phyloP scores from a whole-genome alignment of 2,113 vertebrate genomes.

The Dermatemys mawii region DNA sequence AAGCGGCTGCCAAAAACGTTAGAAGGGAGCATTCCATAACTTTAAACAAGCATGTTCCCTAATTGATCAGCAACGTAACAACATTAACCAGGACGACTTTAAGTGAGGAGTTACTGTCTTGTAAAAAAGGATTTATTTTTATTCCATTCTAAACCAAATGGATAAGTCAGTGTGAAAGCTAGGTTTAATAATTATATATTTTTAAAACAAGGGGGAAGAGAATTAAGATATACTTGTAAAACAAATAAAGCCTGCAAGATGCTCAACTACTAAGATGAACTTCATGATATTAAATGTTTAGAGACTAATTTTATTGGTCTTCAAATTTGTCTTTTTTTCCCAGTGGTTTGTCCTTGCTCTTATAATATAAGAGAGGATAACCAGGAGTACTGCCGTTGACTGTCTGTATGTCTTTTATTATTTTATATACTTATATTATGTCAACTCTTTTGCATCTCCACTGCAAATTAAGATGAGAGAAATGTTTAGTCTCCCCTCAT shows the following conservation, averaged over 20 bases:
- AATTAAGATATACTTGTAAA: neutral
- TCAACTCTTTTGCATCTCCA: conserved; percentile 8
- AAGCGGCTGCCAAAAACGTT: no score
- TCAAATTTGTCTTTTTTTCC: neutral
- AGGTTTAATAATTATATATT: neutral
- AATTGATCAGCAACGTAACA: no score
- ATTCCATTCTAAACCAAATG: neutral
- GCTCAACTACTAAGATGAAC: neutral
- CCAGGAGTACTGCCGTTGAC: neutral
- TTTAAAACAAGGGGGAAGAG: neutral
- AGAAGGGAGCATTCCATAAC: no score
- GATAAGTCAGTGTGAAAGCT: neutral
- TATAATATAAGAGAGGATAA: neutral
- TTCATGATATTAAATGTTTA: neutral
- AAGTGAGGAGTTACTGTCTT: no score
- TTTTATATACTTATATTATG: neutral
- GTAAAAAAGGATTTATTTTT: neutral
- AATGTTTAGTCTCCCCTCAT: neutral
- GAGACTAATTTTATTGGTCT: neutral
- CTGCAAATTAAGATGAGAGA: neutral
- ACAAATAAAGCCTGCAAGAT: neutral
- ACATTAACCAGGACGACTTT: no score
- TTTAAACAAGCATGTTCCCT: no score
- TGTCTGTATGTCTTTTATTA: neutral
- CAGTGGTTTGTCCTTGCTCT: neutral